Base-by-base conservation (phyloP, 2,113 vertebrate species). In the Perognathus longimembris region DNA sequence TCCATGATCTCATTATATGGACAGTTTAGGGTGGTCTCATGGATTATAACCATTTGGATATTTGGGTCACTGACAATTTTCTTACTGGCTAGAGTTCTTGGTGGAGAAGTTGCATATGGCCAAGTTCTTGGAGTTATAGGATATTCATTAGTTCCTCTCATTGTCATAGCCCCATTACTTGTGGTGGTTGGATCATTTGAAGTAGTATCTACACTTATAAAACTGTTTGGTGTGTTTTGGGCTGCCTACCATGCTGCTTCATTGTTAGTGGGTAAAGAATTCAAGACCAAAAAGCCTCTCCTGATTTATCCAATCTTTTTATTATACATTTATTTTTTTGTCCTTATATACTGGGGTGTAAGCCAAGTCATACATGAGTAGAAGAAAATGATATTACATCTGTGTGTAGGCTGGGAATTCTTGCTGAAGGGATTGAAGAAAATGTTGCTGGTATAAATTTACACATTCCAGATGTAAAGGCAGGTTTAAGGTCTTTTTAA, bases 31-130 rank as follows among this genome's bases (percentile, higher is more conserved):
- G 99, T 99, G 90, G 99, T 99, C 96, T 99, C 99, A 87, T 99
- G 99, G 99, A 99, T 99, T 95, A 99, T 99, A 98, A 99, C 99
- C 94, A 99, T 99, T 98, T 99, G 99, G 99, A 99, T 99, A 98
- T 99, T 99, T 98, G 99, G 99, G 96, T 99, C 99, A 28, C 96
- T 99, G 96, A 99, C 99, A 40, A 99, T 99, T 96, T 99, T 99
- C 97, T 98, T 99, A 96, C 97, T 99, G 97, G 99, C 99, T 91
- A 98, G 99, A 96, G 99, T 99, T 96, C 99, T 99, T 78, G 99
- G 99, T 97, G 99, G 99, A 96, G 99, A 99, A 97, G 99, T 99
- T 96, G 99, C 99, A 38, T 99, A 99, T 87, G 99, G 99, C 67
- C 99, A 99, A 97, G 99, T 99, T 89, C 99, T 99, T 64, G 99